Evolutionary conservation across 2,888 invertebrate species (phyloP).

Genomic region (Dryocosmus kuriphilus): DNA sequence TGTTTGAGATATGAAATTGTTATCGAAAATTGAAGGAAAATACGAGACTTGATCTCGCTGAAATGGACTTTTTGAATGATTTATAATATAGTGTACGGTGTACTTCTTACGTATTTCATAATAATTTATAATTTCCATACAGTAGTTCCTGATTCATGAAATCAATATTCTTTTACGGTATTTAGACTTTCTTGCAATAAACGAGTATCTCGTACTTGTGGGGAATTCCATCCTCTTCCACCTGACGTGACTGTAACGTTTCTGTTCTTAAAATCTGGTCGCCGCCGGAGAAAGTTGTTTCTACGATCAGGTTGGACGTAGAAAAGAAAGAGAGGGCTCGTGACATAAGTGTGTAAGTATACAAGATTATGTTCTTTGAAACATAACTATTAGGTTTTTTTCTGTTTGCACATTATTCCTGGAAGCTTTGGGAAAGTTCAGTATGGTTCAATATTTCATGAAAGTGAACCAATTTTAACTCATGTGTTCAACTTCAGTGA

Average conservation of each 20-base stretch:
- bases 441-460: too few species aligned
- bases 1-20: too few species aligned
- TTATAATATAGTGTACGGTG: too few species aligned
- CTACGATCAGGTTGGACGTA: conserved; percentile 54
- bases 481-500: not conserved
- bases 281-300: conserved; percentile 70
- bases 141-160: conserved; percentile 8
- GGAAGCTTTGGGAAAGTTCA: conserved; percentile 25
- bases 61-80: too few species aligned
- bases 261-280: conserved; percentile 45
- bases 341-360: conserved; percentile 70
- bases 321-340: conserved; percentile 57
- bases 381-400: conserved; percentile 32
- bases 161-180: conserved; percentile 4
- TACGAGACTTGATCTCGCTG: too few species aligned
- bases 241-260: conserved; percentile 26
- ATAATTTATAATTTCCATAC: conserved; percentile 16
- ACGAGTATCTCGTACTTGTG: not conserved
- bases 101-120: conserved; percentile 11
- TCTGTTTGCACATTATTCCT: conserved; percentile 35
- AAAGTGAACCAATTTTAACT: not conserved
- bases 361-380: conserved; percentile 57
- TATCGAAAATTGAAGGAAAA: too few species aligned
- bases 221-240: conserved; percentile 36
- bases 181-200: conserved; percentile 23